Evolutionary conservation across 2,888 invertebrate species (phyloP), one percentile per base, ranked within the genome.

Genomic region (Conomelus anceps): DNA sequence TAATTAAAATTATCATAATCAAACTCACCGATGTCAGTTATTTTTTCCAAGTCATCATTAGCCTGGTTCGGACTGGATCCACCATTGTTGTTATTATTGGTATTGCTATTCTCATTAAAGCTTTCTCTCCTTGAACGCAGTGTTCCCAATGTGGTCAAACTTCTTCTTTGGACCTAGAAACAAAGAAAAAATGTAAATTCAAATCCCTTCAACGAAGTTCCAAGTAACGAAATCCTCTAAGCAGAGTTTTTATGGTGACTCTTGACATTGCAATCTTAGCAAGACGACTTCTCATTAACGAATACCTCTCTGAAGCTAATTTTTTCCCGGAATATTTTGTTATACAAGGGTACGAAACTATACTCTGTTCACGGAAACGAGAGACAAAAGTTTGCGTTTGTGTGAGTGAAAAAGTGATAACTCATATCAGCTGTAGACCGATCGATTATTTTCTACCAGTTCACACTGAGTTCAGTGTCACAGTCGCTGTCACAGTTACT

Each of bases 71-170:
- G 84, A 88, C 87, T 89, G 23, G 63, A 63, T 34, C 87, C 85
- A 26, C 86, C 85, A 22, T 88, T 88, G 23, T 22, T 87, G 23
- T 90, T 88, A 63, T 24, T 87, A 24, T 22, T 89, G 17, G 23
- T 85, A 63, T 88, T 84, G 85, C 90, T 34, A n/a, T 90, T 89
- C 22, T 90, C 90, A 88, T 90, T 89, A 63, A 91, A 91, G 84
- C 91, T 91, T 90, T 92, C 91, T 63, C 91, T 88, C 85, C 91
- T 90, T 4, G 92, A 91, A 34, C 91, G 90, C 85, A 92, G 85
- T 0, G 91, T 90, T 22, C 92, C 92, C 22, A 92, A 90, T 7
- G 92, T 90, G 41, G 91, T 90, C 11, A 92, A 89, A 89, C 92
- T 92, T 23, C 92, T 90, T 22, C 91, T 90, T 85, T 91, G 90